phyloP scores from a whole-genome alignment of 2,797 vertebrate species.

The Merluccius polli region DNA sequence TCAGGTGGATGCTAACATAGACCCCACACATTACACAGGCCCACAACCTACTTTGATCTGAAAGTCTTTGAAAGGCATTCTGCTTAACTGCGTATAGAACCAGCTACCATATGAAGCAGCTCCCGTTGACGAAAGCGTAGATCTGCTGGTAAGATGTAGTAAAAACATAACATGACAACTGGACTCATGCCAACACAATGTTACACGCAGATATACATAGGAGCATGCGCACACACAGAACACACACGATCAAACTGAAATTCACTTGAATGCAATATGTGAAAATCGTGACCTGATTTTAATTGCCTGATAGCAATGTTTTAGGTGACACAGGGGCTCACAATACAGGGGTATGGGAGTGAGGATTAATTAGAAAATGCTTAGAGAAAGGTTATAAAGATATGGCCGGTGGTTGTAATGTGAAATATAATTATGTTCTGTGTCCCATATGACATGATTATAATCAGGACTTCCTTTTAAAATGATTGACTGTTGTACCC shows the following conservation, averaged over 20 bases:
- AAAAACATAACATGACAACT: too few relatives aligned
- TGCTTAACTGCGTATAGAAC: neutral
- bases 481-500: slow-evolving; percentile 17
- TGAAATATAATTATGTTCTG: slow-evolving; percentile 33
- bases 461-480: slow-evolving; percentile 25
- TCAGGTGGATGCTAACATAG: neutral
- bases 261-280: slow-evolving; percentile 18
- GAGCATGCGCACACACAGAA: slow-evolving; percentile 1
- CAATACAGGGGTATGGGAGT: neutral
- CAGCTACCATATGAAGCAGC: neutral
- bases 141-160: neutral
- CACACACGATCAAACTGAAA: slow-evolving; percentile 1
- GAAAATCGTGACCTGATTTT: slow-evolving; percentile 16
- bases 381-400: slow-evolving; percentile 38
- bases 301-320: neutral
- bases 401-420: slow-evolving; percentile 18
- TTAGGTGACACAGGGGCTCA: slow-evolving; percentile 16
- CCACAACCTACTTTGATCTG: neutral
- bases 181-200: neutral
- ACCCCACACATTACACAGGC: neutral
- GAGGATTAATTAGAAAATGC: slow-evolving; percentile 37
- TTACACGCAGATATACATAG: neutral
- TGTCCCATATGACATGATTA: slow-evolving; percentile 15
- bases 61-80: neutral
- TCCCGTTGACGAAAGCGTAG: neutral